Base-by-base conservation (phyloP, 1,140 invertebrate genomes). In the Sweltsa coloradensis region DNA sequence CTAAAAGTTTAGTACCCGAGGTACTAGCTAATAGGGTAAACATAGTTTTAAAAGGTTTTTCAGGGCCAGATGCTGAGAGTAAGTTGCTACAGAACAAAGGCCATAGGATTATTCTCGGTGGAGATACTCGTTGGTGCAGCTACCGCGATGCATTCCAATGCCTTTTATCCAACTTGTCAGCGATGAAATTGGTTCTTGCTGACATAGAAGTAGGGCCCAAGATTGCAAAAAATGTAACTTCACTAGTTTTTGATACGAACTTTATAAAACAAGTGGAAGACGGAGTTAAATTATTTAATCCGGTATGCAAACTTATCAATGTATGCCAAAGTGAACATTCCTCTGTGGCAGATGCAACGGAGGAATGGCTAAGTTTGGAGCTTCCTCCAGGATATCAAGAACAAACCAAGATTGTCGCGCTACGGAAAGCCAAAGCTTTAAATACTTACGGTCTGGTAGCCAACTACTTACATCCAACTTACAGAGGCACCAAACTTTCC, bases 101-200 rank as follows among this genome's bases (percentile, higher is more conserved):
- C 23, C 41, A 42, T 24, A 18, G 41, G 19, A 29, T 42, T 22
- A 21, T 24, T 22, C 14, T 42, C n/a, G 18, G 19, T 21, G 21
- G 41, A 16, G 41, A 42, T 42, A 24, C 41, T 24, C 23, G 41
- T 21, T 42, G 41, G 41, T n/a, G n/a, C n/a, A n/a, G n/a, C n/a
- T n/a, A n/a, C n/a, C 11, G 37, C 11, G 37, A 40, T 40, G 37
- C 37, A 9, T 40, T 40, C 19, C 37, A 11, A 9, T 40, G 37
- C 16, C 19, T 40, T n/a, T 11, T 11, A 16, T 9, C 9, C 9
- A 40, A 40, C 9, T 21, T 40, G 16, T 18, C 37, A 40, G 37
- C 37, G 18, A 40, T 40, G 37, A 40, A 40, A 16, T 11, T 11
- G 25, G 41, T 42, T 22, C 14, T 42, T 18, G 41, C 16, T n/a